Percentiles rank a stretch among this genome's conserved stretches.
These are phyloP conservation scores for Sialis fuliginosa DNA, from an alignment of 2,888 invertebrate genomes.

Conservation along the genomic window DNA sequence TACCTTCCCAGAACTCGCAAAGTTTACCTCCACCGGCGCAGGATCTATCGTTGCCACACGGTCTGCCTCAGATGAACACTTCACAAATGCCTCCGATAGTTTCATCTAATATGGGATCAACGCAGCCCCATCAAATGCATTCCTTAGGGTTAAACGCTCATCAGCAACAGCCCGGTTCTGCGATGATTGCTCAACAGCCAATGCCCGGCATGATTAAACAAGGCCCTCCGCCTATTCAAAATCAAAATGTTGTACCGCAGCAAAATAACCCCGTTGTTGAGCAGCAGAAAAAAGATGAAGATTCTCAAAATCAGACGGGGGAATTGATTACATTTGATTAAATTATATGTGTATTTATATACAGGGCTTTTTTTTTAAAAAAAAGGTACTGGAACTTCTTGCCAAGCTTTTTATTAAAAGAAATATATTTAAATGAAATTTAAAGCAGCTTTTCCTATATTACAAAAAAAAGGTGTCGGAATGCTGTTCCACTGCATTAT, in stretches of 20 bases:
- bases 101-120: not conserved
- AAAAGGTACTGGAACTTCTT: too few species aligned
- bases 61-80: conserved; percentile 12
- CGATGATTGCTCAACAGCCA: too few species aligned
- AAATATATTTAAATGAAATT: too few species aligned
- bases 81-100: conserved; percentile 3
- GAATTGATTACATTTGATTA: conserved; percentile 72
- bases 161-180: too few species aligned
- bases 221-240: conserved; percentile 4
- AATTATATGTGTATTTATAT: conserved; percentile 13
- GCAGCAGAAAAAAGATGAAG: conserved; percentile 12
- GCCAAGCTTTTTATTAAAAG: too few species aligned
- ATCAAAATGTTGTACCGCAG: not conserved
- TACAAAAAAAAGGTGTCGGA: too few species aligned
- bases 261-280: conserved; percentile 6
- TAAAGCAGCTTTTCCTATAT: too few species aligned
- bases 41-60: conserved; percentile 9
- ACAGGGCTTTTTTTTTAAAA: too few species aligned
- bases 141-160: too few species aligned
- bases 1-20: conserved; percentile 5
- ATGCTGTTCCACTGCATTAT: too few species aligned
- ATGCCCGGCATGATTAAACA: too few species aligned
- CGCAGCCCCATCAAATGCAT: too few species aligned
- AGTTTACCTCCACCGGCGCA: conserved; percentile 7
- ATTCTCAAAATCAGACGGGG: conserved; percentile 40